Conservation (phyloP, 1,140 invertebrate genomes). For the Drosophila lacertosa region DNA sequence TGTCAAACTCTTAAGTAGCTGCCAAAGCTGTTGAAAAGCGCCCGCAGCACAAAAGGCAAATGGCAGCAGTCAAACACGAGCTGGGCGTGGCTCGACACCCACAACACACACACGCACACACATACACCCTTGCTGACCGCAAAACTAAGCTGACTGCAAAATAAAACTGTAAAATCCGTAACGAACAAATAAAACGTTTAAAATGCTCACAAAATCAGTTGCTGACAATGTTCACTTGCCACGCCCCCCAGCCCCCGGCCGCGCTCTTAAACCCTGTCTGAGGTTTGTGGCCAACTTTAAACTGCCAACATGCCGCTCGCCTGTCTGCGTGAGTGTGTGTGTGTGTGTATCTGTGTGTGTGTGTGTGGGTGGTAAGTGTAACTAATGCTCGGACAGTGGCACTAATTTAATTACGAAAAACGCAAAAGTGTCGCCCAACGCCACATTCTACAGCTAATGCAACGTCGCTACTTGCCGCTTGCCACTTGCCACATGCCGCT, state of each 20-base stretch:
- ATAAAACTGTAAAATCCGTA: slow-evolving; percentile 48
- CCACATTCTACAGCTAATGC: slow-evolving; percentile 75
- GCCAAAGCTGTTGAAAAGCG: slow-evolving; percentile 40
- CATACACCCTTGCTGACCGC: slow-evolving; percentile 30
- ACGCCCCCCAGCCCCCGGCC: too few species aligned
- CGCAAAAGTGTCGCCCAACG: slow-evolving; percentile 77
- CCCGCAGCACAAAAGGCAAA: slow-evolving; percentile 29
- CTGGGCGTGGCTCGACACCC: slow-evolving; percentile 6
- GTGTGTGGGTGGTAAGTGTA: slow-evolving; percentile 56
- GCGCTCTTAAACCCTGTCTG: slow-evolving; percentile 29
- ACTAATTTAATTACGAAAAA: slow-evolving; percentile 83
- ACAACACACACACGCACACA: slow-evolving; percentile 1
- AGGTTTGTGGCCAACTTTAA: slow-evolving; percentile 72
- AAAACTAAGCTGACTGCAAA: slow-evolving; percentile 69
- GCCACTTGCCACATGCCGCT: slow-evolving; percentile 26
- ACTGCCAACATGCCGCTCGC: slow-evolving; percentile 55
- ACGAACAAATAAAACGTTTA: slow-evolving; percentile 77
- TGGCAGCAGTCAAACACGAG: slow-evolving; percentile 24
- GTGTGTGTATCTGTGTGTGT: slow-evolving; percentile 21
- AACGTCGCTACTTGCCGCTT: slow-evolving; percentile 20
- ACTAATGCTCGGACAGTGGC: slow-evolving; percentile 78
- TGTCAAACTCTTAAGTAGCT: slow-evolving; percentile 45
- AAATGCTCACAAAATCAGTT: slow-evolving; percentile 73
- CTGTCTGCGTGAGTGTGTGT: slow-evolving; percentile 9
- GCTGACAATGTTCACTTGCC: slow-evolving; percentile 67